Evolutionary conservation across 2,113 vertebrate species (phyloP).

Genomic region (Tricholaema leucomelas): DNA sequence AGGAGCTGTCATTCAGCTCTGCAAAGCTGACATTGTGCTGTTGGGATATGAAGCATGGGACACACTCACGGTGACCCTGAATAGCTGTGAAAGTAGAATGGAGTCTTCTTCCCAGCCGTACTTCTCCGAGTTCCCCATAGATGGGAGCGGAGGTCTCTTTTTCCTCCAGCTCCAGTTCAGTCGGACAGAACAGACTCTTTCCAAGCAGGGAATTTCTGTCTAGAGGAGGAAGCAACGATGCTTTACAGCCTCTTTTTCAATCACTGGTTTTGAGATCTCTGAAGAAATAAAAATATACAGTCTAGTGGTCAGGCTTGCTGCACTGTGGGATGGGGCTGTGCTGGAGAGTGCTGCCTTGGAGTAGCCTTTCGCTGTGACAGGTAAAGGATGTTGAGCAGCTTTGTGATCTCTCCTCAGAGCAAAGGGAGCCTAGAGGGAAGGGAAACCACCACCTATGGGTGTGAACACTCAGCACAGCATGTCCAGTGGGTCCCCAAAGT

Average conservation of each 20-base stretch:
- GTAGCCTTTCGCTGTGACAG: accelerated
- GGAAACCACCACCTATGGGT: neutral
- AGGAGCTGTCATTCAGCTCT: neutral
- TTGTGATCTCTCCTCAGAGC: neutral
- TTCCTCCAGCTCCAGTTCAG: neutral
- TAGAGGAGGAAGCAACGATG: neutral
- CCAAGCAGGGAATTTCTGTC: neutral
- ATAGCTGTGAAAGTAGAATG: neutral
- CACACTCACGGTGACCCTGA: neutral
- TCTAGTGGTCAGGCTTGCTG: neutral
- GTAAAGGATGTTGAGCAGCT: neutral
- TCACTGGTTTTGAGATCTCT: neutral
- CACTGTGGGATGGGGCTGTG: accelerated
- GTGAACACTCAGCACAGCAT: accelerated
- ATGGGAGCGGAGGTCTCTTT: slow-evolving; percentile 58
- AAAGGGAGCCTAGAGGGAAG: neutral
- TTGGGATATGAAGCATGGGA: neutral
- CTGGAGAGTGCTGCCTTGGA: neutral
- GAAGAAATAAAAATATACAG: neutral
- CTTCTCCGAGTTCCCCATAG: slow-evolving; percentile 26
- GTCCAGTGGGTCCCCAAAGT: neutral
- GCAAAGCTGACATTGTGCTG: neutral
- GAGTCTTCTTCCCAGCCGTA: neutral
- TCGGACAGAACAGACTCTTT: neutral
- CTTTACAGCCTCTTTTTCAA: neutral